These are phyloP conservation scores for Oikopleura vanhoeffeni DNA, from an alignment of 23 tunicate species.

Conservation along the genomic window DNA sequence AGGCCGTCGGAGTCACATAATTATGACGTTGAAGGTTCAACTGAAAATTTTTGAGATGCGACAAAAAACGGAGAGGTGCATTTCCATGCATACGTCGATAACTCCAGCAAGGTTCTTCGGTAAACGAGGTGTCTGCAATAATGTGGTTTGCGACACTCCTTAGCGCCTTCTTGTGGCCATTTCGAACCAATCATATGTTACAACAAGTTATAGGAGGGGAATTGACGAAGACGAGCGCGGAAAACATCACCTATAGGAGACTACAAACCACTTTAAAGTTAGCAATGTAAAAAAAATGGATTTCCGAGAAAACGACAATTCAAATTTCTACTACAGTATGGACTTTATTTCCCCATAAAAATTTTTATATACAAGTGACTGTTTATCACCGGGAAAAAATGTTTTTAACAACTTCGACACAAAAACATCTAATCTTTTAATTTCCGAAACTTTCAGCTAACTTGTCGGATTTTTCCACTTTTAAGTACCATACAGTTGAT, in stretches of 20 bases:
- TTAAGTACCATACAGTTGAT: no score
- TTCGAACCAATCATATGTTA: conserved; percentile 98
- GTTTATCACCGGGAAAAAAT: no score
- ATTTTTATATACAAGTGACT: no score
- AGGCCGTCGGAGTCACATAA: conserved; percentile 98
- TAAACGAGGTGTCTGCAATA: conserved; percentile 68
- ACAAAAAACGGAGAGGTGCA: conserved; percentile 79
- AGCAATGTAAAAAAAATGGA: no score
- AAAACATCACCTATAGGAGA: conserved; percentile 98
- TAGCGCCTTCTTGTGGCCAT: conserved; percentile 96
- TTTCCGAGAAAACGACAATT: no score
- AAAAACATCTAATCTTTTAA: no score
- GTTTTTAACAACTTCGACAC: no score
- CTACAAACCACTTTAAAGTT: conserved; percentile 75
- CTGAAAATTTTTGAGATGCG: conserved; percentile 36
- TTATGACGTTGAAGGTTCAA: conserved; percentile 82
- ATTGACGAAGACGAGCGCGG: conserved; percentile 98
- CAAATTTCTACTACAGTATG: no score
- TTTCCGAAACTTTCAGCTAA: no score
- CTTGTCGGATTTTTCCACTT: no score
- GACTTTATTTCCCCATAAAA: no score
- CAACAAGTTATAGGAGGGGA: conserved; percentile 96
- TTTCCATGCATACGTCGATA: conserved; percentile 63
- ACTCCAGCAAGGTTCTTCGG: conserved; percentile 47
- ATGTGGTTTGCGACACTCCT: conserved; percentile 65